Conservation (phyloP, 2,888 invertebrate genomes). For the Erebia epiphron region DNA sequence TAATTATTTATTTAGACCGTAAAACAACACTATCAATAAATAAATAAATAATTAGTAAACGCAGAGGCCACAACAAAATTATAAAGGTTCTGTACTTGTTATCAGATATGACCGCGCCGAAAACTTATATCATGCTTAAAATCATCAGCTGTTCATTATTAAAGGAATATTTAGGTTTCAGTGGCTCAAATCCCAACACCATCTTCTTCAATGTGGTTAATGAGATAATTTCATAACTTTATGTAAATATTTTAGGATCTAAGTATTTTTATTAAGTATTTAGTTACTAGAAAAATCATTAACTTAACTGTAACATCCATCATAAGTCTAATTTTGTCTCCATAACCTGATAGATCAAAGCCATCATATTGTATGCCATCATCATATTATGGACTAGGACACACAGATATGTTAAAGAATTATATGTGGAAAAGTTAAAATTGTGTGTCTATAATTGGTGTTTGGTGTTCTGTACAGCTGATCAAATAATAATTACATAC, state of each 20-base stretch:
- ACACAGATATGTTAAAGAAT: not conserved
- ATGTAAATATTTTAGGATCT: constrained; percentile 36
- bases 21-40: too few species aligned
- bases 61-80: too few species aligned
- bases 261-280: constrained; percentile 25
- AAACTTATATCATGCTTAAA: too few species aligned
- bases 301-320: constrained; percentile 44
- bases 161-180: not conserved
- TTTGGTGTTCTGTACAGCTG: constrained; percentile 7
- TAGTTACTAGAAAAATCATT: constrained; percentile 33
- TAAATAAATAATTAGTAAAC: too few species aligned
- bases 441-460: not conserved
- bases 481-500: not conserved
- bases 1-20: too few species aligned
- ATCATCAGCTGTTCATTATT: too few species aligned
- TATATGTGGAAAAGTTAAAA: not conserved
- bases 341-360: constrained; percentile 10
- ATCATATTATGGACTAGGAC: too few species aligned
- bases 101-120: too few species aligned
- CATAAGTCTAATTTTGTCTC: constrained; percentile 45
- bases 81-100: too few species aligned
- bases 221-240: constrained; percentile 26
- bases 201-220: constrained; percentile 20
- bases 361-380: not conserved
- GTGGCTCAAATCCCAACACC: not conserved